phyloP scores from a whole-genome alignment of 92 coral and sea anemone species.

The Zoanthus solanderi region DNA sequence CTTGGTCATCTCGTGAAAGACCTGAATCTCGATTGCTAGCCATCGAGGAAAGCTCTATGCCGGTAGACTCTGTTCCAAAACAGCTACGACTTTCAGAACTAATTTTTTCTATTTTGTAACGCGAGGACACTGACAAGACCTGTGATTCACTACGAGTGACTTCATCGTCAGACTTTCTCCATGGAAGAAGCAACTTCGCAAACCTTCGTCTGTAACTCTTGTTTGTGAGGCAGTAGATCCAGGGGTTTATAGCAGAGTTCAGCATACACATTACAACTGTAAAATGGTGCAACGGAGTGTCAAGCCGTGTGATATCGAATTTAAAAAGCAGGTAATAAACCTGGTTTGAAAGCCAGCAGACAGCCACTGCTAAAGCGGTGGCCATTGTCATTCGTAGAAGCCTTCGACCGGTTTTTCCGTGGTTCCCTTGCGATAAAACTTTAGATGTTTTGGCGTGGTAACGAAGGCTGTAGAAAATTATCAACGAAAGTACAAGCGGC shows the following conservation, averaged over 20 bases:
- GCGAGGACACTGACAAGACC: slow-evolving; percentile 5
- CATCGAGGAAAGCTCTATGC: slow-evolving; percentile 13
- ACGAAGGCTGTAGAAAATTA: slow-evolving; percentile 27
- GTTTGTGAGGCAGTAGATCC: slow-evolving; percentile 86
- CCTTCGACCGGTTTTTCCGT: slow-evolving; percentile 41
- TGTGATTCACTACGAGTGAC: slow-evolving; percentile 31
- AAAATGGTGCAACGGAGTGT: slow-evolving; percentile 73
- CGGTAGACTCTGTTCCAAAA: slow-evolving; percentile 19
- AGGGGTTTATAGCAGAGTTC: slow-evolving; percentile 84
- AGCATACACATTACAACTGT: slow-evolving; percentile 83
- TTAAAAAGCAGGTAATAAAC: slow-evolving; percentile 79
- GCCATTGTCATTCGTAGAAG: slow-evolving; percentile 90
- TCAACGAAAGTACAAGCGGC: slow-evolving; percentile 28
- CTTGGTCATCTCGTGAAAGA: background rate
- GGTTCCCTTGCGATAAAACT: slow-evolving; percentile 26
- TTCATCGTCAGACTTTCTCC: slow-evolving; percentile 43
- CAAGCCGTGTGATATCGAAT: slow-evolving; percentile 66
- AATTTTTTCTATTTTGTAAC: background rate
- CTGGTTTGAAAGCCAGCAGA: slow-evolving; percentile 93
- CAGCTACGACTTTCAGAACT: background rate
- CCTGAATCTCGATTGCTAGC: slow-evolving; percentile 22
- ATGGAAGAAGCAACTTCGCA: slow-evolving; percentile 31
- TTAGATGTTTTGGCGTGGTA: slow-evolving; percentile 22
- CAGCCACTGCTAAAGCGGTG: slow-evolving; percentile 75
- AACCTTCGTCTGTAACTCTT: slow-evolving; percentile 73